phyloP scores from a whole-genome alignment of 2,113 vertebrate species.

The Heterochromis multidens region DNA sequence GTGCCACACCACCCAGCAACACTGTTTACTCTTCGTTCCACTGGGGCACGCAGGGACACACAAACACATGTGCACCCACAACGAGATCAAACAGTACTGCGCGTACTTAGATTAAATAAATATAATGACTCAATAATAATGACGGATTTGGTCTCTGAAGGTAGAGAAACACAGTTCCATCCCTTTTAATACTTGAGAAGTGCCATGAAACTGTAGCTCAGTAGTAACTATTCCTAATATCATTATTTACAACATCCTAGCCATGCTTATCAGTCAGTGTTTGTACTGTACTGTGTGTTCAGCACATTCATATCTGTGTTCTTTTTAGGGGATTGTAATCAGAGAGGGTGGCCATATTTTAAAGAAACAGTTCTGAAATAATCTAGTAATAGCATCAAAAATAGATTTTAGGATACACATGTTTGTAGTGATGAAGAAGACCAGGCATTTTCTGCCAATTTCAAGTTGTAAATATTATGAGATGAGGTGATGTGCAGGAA shows the following conservation, averaged over 20 bases:
- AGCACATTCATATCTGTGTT: not conserved
- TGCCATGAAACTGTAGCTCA: not conserved
- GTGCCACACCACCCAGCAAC: constrained; percentile 68
- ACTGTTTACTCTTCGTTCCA: constrained; percentile 56
- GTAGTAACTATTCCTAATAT: not conserved
- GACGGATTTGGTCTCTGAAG: constrained; percentile 16
- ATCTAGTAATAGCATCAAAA: not conserved
- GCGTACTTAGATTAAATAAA: not conserved
- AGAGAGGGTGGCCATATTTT: not conserved
- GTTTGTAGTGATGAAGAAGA: not conserved
- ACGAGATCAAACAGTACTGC: constrained; percentile 23
- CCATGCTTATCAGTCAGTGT: not conserved
- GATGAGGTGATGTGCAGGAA: not conserved
- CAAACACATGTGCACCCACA: constrained; percentile 44
- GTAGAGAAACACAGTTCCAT: not conserved
- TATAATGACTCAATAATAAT: constrained; percentile 20
- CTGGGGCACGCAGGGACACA: constrained; percentile 56
- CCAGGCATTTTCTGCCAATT: not conserved
- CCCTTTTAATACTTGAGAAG: not conserved
- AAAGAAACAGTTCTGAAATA: not conserved
- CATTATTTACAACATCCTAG: not conserved
- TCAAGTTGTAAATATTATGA: not conserved
- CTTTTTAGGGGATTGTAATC: not conserved
- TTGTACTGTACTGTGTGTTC: not conserved
- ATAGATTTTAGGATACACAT: not conserved